Percentiles rank a stretch among this genome's conserved stretches.
Conservation (phyloP, 2,113 vertebrate genomes). For the Potamarius usumacintae region DNA sequence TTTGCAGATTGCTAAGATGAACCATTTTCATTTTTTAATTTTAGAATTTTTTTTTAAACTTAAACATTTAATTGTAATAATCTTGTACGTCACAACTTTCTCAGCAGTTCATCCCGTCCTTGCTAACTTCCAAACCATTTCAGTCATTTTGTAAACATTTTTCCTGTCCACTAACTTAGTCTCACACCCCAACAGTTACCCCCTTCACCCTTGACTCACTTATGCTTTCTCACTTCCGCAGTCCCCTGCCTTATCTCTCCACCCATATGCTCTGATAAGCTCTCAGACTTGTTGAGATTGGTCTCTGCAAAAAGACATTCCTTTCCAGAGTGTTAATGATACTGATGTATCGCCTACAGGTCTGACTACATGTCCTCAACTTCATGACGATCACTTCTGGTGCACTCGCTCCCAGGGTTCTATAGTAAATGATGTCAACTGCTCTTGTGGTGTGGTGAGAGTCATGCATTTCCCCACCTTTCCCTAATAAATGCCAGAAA, state of each 20-base stretch:
- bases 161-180: constrained; percentile 29
- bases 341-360: background rate
- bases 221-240: constrained; percentile 12
- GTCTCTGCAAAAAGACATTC: constrained; percentile 57
- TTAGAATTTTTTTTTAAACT: background rate
- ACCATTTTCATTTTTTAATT: background rate
- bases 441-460: constrained; percentile 10
- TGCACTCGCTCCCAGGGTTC: background rate
- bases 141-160: constrained; percentile 22
- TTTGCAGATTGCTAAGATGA: background rate
- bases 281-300: constrained; percentile 52
- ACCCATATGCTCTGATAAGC: constrained; percentile 59
- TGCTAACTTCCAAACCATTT: constrained; percentile 10
- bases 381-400: background rate
- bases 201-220: constrained; percentile 49
- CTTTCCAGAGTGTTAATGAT: constrained; percentile 46
- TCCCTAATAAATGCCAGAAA: background rate
- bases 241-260: constrained; percentile 19
- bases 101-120: background rate
- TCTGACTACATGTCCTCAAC: background rate
- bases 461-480: constrained; percentile 1
- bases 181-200: constrained; percentile 59
- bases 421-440: constrained; percentile 9
- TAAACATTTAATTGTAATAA: background rate
- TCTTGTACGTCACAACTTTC: background rate